phyloP scores from a whole-genome alignment of 2,888 invertebrate species.

The Euphydryas editha region DNA sequence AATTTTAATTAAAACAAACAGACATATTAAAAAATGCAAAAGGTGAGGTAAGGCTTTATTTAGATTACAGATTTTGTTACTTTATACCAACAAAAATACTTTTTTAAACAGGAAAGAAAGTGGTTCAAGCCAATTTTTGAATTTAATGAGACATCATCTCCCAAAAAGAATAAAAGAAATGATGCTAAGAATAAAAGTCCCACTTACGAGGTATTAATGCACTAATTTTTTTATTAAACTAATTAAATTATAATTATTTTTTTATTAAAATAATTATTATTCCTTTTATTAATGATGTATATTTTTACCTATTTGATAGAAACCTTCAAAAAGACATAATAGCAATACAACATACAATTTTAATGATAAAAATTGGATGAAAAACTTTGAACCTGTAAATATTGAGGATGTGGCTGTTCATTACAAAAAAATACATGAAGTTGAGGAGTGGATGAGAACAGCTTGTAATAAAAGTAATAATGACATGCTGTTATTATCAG shows the following conservation, averaged over 20 bases:
- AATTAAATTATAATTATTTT: too few relatives aligned
- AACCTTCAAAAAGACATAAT: background rate
- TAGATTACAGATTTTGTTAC: background rate
- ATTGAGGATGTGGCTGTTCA: constrained; percentile 88
- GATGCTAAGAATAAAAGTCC: constrained; percentile 23
- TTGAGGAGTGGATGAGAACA: constrained; percentile 86
- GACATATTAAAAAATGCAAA: background rate
- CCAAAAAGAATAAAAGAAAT: constrained; percentile 50
- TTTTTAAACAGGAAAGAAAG: constrained; percentile 57
- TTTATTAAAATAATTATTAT: background rate
- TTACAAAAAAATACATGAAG: constrained; percentile 88
- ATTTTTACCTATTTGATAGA: constrained; percentile 17
- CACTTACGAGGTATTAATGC: constrained; percentile 38
- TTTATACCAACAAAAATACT: background rate
- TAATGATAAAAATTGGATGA: constrained; percentile 81
- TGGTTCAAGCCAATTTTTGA: constrained; percentile 76
- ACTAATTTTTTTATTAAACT: constrained; percentile 11
- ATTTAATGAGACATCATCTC: constrained; percentile 59
- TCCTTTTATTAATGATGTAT: constrained; percentile 1
- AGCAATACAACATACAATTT: constrained; percentile 24
- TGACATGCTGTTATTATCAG: constrained; percentile 88
- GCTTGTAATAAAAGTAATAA: constrained; percentile 58
- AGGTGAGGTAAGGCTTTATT: background rate
- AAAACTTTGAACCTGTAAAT: constrained; percentile 83
- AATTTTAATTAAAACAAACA: background rate